Base-by-base conservation (phyloP, 1,140 invertebrate species). In the Lepidurus packardi region DNA sequence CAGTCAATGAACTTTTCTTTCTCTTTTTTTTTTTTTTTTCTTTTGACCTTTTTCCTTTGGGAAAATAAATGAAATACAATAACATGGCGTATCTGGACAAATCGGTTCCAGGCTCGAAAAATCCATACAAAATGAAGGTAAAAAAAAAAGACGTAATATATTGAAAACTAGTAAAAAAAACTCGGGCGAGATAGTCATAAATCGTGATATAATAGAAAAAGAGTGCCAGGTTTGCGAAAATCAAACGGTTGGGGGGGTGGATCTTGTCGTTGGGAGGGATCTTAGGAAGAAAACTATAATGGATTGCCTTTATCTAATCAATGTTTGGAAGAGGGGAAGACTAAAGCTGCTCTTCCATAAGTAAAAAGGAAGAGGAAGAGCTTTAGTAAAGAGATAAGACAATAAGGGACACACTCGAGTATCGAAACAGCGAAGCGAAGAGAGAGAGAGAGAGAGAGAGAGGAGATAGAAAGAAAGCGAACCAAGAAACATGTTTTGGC, bases 401-500 rank as follows among this genome's bases (percentile, higher is more conserved):
- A 44, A 78, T 73, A 78, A 34, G 47, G 44, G 75, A 44, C 73
- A 24, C 45, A 44, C 43, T 34, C 45, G 24, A 77, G 43, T 76
- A 21, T 74, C 5, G 75, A 43, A 78, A 43, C 75, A 43, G 75
- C 24, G 47, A 65, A n/a, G 73, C 11, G 53, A 65, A n/a, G 13
- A 65, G 47, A 6, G 47, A 65, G n/a, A n/a, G n/a, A 25, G 8
- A 65, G 53, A 65, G 1, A 65, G 13, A 16, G 13, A 65, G 53
- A 65, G 13, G 5, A 4, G 53, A 65, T n/a, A 65, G n/a, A 78
- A 13, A 73, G 75, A 78, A 25, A 25, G 81, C 81, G 81, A 81
- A 83, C 81, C 83, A 83, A 83, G 84, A 85, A 84, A 84, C 84
- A 85, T 83, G 53, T 65, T 65, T 65, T 65, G 53, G 53, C 53